These are phyloP conservation scores for Unio pictorum DNA, from an alignment of 2,888 invertebrate species.

Conservation along the genomic window DNA sequence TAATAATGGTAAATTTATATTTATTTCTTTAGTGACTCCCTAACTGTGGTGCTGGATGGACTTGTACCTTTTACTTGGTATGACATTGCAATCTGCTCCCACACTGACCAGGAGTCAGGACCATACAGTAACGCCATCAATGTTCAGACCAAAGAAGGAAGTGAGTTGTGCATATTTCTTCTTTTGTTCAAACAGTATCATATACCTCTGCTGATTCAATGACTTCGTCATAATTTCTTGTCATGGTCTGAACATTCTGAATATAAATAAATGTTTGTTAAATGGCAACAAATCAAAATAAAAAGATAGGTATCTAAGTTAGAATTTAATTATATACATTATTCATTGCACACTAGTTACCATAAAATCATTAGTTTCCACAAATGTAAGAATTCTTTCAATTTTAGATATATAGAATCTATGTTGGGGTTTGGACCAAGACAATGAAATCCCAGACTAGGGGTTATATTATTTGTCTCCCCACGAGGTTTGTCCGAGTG, in stretches of 20 bases:
- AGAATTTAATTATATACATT: too few relatives aligned
- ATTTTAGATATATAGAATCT: too few relatives aligned
- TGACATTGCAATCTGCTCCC: conserved; percentile 80
- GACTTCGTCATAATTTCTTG: neutral
- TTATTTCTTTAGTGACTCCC: conserved; percentile 73
- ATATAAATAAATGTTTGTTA: neutral
- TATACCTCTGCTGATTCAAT: neutral
- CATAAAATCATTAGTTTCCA: too few relatives aligned
- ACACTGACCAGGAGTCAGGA: conserved; percentile 73
- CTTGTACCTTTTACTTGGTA: conserved; percentile 81
- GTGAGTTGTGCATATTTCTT: conserved; percentile 70
- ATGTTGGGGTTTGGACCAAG: too few relatives aligned
- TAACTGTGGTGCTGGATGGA: conserved; percentile 75
- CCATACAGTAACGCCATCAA: conserved; percentile 78
- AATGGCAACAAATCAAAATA: neutral
- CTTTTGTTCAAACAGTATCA: too few relatives aligned
- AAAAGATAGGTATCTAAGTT: neutral
- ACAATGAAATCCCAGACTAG: too few relatives aligned
- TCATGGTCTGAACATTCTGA: neutral
- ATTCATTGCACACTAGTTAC: too few relatives aligned
- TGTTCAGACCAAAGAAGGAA: conserved; percentile 79
- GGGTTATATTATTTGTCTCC: too few relatives aligned
- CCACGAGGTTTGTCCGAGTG: too few relatives aligned
- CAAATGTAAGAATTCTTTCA: too few relatives aligned
- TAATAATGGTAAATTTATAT: neutral